Evolutionary conservation across 1,140 invertebrate species (phyloP).

Genomic region (Micrasema minimum): DNA sequence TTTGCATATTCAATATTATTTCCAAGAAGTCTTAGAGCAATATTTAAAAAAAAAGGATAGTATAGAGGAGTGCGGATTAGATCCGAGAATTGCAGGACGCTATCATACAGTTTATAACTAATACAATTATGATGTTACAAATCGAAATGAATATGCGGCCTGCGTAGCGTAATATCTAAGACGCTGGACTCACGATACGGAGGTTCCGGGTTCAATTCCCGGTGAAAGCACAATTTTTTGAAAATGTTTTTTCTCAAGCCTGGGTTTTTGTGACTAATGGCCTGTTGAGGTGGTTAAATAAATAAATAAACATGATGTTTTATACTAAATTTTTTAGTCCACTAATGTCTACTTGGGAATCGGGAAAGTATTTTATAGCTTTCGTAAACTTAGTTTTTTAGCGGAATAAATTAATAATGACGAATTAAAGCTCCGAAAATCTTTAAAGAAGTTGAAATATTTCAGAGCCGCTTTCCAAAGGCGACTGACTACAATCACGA

Average conservation of each 20-base stretch:
- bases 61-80: no score
- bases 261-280: no score
- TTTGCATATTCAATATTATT: neutral
- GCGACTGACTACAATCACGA: slow-evolving; percentile 9
- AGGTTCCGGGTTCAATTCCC: no score
- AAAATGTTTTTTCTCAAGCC: neutral
- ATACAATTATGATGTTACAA: no score
- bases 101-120: no score
- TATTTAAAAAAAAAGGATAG: no score
- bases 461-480: neutral
- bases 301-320: neutral
- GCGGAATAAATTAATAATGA: neutral
- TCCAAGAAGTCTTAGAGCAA: neutral
- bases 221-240: neutral
- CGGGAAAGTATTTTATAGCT: neutral
- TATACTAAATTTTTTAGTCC: neutral
- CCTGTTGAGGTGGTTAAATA: no score
- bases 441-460: neutral
- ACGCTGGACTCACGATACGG: no score
- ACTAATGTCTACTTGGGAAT: neutral
- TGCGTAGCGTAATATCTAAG: no score
- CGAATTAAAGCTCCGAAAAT: no score
- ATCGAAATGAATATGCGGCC: no score
- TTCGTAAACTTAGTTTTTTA: neutral
- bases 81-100: no score